Evolutionary conservation across 1,140 invertebrate genomes (phyloP).

Genomic region (Nautilus pompilius): DNA sequence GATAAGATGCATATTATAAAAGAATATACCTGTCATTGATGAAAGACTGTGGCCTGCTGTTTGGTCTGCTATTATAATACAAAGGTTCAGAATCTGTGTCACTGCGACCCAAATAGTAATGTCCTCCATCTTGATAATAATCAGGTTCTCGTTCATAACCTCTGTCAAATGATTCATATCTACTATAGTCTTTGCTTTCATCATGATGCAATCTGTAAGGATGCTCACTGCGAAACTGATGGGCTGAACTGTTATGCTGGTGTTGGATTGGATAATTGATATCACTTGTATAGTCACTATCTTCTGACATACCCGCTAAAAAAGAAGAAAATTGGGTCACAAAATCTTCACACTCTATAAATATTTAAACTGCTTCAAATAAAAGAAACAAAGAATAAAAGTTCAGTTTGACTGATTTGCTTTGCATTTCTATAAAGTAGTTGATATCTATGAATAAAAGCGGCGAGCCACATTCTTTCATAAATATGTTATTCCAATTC

Average conservation of each 20-base stretch:
- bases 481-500: too few species aligned
- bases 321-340: slow-evolving; percentile 4
- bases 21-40: slow-evolving; percentile 51
- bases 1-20: too few species aligned
- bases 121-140: slow-evolving; percentile 14
- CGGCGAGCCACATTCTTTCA: too few species aligned
- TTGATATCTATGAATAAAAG: too few species aligned
- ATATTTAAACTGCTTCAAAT: neutral
- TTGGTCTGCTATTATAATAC: slow-evolving; percentile 84
- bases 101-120: slow-evolving; percentile 47
- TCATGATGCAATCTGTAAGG: slow-evolving; percentile 23
- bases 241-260: slow-evolving; percentile 54
- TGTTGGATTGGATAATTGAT: slow-evolving; percentile 85
- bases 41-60: slow-evolving; percentile 31
- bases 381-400: too few species aligned
- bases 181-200: slow-evolving; percentile 27
- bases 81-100: slow-evolving; percentile 72
- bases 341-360: slow-evolving; percentile 43
- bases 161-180: slow-evolving; percentile 31
- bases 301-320: slow-evolving; percentile 90
- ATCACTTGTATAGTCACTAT: slow-evolving; percentile 95
- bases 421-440: too few species aligned
- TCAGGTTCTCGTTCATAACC: slow-evolving; percentile 14
- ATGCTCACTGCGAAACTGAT: slow-evolving; percentile 48
- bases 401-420: too few species aligned